Base-by-base conservation (phyloP, 2,113 vertebrate genomes). In the Odontesthes bonariensis region DNA sequence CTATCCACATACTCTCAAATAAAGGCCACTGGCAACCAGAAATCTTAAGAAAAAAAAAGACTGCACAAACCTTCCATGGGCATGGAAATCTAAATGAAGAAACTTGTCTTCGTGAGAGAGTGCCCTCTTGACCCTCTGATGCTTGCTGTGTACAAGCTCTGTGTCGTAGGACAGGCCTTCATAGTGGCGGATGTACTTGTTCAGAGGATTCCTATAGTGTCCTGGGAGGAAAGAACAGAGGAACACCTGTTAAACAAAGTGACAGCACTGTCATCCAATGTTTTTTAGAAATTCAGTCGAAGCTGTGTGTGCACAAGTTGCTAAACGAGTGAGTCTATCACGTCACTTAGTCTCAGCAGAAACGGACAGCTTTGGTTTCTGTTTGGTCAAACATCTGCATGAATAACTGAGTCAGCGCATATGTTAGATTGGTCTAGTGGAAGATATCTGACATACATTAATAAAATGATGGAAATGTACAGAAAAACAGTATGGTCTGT, bases 111-210 rank as follows among this genome's bases (percentile, higher is more conserved):
- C 94, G 0, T 96, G 95, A 0, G 93, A 94, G 5, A 97, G 69
- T 6, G 97, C 96, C 92, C 98, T 95, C 94, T 96, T 99, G 93
- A 95, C 96, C 94, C 97, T 95, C 93, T 97, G 96, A 93, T 99
- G 97, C 84, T 95, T 96, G 94, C 93, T 94, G 93, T 98, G 96
- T 90, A 99, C 91, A 72, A 94, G 86, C 86, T 97, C 96, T 75
- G 94, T 94, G 83, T 96, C 94, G 0, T 98, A 99, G 73, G 97
- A 96, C 84, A 99, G 93, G 73, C 97, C 98, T 94, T 99, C 98
- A 93, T 98, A 99, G 94, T 99, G 97, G 61, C 93, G 96, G 88
- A 99, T 96, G 82, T 97, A 96, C 89, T 97, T 97, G 92, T 95
- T 99, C 72, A 99, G 90, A 69, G 97, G 97, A 86, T 98, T 99